Conservation (phyloP, 2,888 invertebrate genomes). For the Callyntrura guangdongensis region DNA sequence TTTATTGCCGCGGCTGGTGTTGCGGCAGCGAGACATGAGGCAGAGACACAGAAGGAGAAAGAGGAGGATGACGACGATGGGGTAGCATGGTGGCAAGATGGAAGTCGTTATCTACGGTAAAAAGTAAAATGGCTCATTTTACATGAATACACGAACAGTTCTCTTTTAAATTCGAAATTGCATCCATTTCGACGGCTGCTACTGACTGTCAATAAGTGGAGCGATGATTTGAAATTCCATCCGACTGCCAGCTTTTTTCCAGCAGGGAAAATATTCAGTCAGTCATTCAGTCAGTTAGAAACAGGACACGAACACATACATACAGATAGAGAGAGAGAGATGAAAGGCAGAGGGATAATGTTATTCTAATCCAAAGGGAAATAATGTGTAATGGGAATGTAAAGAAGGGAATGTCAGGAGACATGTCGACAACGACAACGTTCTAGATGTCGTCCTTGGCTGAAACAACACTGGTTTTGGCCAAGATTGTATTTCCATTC, state of each 20-base stretch:
- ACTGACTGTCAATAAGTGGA: neutral
- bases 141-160: conserved; percentile 15
- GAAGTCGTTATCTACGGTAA: conserved; percentile 29
- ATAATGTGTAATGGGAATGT: conserved; percentile 30
- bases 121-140: conserved; percentile 53
- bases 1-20: neutral
- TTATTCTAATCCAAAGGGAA: conserved; percentile 48
- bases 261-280: neutral
- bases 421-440: neutral
- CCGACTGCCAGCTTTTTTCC: conserved; percentile 10
- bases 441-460: neutral
- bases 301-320: neutral
- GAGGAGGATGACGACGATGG: neutral
- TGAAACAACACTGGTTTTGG: conserved; percentile 17
- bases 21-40: no score
- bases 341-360: conserved; percentile 40
- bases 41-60: neutral
- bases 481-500: conserved; percentile 30
- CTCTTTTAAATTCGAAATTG: neutral
- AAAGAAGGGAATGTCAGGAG: conserved; percentile 23
- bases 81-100: neutral
- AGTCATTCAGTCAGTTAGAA: neutral
- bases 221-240: neutral
- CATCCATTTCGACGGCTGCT: neutral
- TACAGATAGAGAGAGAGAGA: neutral